These are phyloP conservation scores for Phoxinus phoxinus DNA, from an alignment of 2,113 vertebrate species.

Conservation along the genomic window DNA sequence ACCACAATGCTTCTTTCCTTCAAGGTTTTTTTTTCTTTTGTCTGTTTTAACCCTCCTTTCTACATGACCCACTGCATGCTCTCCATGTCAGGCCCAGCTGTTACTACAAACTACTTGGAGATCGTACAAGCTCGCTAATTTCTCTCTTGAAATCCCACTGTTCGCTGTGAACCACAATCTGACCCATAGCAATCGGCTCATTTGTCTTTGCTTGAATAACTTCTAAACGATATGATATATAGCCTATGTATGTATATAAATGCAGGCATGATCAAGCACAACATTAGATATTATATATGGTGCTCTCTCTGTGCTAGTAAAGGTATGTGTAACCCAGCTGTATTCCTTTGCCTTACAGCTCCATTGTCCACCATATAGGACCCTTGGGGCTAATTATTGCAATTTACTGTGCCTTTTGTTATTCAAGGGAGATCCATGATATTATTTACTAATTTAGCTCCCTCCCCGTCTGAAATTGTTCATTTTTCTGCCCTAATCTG, in stretches of 20 bases:
- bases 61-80: constrained; percentile 78
- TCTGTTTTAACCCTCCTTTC: constrained; percentile 64
- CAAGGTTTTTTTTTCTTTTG: constrained; percentile 49
- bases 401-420: constrained; percentile 69
- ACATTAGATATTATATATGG: neutral
- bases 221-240: neutral
- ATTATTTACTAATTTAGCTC: constrained; percentile 77
- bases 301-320: constrained; percentile 63
- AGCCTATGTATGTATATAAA: neutral
- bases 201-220: neutral
- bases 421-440: constrained; percentile 70
- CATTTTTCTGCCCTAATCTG: neutral
- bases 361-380: constrained; percentile 72
- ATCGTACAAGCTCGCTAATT: constrained; percentile 78
- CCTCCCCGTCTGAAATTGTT: constrained; percentile 42
- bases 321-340: constrained; percentile 77
- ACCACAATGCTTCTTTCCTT: constrained; percentile 38
- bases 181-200: constrained; percentile 30
- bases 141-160: constrained; percentile 69
- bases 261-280: neutral
- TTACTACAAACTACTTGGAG: constrained; percentile 82
- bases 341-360: constrained; percentile 70
- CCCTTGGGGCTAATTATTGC: constrained; percentile 79
- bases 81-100: constrained; percentile 85
- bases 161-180: constrained; percentile 58